Conservation (phyloP, 2,888 invertebrate genomes). For the Pseudococcus longispinus region DNA sequence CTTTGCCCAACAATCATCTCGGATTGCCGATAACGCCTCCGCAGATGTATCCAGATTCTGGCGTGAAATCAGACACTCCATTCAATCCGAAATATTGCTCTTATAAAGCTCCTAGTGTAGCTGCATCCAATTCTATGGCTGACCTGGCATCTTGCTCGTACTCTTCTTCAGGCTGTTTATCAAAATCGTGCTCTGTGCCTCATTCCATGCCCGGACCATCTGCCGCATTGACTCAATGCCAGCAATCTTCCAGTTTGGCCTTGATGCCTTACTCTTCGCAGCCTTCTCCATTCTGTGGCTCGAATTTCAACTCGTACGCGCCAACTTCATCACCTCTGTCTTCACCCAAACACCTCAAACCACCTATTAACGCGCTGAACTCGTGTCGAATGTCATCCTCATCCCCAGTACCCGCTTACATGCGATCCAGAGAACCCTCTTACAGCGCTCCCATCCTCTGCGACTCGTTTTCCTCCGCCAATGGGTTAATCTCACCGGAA, state of each 20-base stretch:
- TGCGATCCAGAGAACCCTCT: neutral
- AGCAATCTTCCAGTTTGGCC: neutral
- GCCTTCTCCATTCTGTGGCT: neutral
- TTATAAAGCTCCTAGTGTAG: neutral
- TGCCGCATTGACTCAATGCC: neutral
- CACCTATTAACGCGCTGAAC: neutral
- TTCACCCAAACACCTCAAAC: slow-evolving; percentile 20
- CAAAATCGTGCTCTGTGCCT: neutral
- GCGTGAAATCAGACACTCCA: neutral
- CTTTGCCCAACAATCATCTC: neutral
- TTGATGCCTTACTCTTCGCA: neutral
- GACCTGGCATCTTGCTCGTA: neutral
- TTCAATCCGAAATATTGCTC: neutral
- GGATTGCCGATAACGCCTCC: neutral
- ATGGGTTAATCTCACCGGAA: neutral
- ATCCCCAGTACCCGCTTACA: slow-evolving; percentile 15
- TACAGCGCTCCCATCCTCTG: slow-evolving; percentile 22
- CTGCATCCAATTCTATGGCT: neutral
- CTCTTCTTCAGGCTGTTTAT: neutral
- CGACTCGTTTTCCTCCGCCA: neutral
- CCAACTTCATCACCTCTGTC: neutral
- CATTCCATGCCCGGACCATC: neutral
- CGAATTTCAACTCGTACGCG: neutral
- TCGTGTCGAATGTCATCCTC: slow-evolving; percentile 16
- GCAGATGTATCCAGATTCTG: neutral